Conservation (phyloP, 2,888 invertebrate genomes). For the Diloba caeruleocephala region DNA sequence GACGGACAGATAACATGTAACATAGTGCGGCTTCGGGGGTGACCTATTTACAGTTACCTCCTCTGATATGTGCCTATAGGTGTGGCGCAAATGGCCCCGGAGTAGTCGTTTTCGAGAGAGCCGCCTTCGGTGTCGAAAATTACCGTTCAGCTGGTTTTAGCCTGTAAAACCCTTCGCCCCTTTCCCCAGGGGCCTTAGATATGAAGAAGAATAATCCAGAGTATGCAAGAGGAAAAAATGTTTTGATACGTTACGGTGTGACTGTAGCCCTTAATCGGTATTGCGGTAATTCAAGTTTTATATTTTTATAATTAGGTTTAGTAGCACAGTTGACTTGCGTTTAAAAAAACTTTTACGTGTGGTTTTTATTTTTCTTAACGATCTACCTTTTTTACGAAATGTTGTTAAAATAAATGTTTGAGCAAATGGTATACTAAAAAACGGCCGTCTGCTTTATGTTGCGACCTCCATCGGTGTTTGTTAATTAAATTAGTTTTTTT, state of each 20-base stretch:
- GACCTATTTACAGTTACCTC: too few relatives aligned
- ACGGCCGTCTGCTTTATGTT: constrained; percentile 33
- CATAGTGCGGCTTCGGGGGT: too few relatives aligned
- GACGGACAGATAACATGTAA: too few relatives aligned
- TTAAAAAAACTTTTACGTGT: constrained; percentile 61
- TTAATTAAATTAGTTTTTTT: constrained; percentile 24
- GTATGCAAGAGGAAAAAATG: not conserved
- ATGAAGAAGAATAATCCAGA: too few relatives aligned
- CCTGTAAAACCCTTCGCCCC: too few relatives aligned
- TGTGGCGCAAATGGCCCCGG: too few relatives aligned
- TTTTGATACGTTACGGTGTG: constrained; percentile 58
- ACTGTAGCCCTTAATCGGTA: constrained; percentile 51
- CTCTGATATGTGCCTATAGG: too few relatives aligned
- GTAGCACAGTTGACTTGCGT: constrained; percentile 60
- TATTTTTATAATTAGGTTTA: constrained; percentile 78
- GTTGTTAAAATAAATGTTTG: constrained; percentile 51
- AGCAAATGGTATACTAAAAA: constrained; percentile 45
- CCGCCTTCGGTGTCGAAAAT: too few relatives aligned
- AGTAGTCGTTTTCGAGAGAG: too few relatives aligned
- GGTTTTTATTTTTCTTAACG: constrained; percentile 54
- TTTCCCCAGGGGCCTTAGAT: too few relatives aligned
- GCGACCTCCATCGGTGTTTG: constrained; percentile 5
- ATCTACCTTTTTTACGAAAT: constrained; percentile 33
- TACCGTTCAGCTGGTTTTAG: too few relatives aligned
- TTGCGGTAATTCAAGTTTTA: constrained; percentile 62